Evolutionary conservation across 2,113 vertebrate genomes (phyloP).

Genomic region (Sorex fumeus): DNA sequence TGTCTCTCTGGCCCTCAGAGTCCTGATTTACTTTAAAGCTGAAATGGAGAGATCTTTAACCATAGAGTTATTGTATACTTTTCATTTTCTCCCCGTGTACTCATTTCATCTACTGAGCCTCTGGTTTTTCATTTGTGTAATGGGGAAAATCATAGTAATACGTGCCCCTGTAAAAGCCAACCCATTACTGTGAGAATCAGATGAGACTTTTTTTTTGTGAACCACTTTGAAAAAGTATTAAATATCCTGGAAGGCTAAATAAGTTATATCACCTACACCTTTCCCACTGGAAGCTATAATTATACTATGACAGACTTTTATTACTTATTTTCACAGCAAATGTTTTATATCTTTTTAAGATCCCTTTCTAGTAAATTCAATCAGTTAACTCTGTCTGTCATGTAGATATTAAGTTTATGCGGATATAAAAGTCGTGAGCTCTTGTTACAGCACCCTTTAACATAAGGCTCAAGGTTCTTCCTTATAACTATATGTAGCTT

Average conservation of each 20-base stretch:
- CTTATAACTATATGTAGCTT: neutral
- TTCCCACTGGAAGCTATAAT: neutral
- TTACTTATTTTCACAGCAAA: conserved; percentile 32
- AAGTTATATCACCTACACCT: neutral
- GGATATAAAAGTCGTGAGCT: neutral
- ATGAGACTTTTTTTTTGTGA: neutral
- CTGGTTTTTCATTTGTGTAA: neutral
- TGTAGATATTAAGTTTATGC: neutral
- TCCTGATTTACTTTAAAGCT: too few species aligned
- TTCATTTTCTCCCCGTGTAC: too few species aligned
- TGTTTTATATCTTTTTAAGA: neutral
- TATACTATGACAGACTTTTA: neutral
- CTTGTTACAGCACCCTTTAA: neutral
- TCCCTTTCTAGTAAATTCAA: conserved; percentile 40
- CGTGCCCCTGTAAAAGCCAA: neutral
- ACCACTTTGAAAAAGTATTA: conserved; percentile 15
- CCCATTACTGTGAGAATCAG: neutral
- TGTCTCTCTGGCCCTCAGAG: too few species aligned
- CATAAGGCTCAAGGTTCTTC: neutral
- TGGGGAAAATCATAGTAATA: neutral
- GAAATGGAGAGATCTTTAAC: too few species aligned
- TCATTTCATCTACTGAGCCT: neutral
- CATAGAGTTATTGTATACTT: too few species aligned
- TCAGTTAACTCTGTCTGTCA: neutral
- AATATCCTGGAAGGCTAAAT: conserved; percentile 34